These are phyloP conservation scores for Drosophila multiciliata DNA, from an alignment of 2,888 invertebrate genomes.

Conservation along the genomic window DNA sequence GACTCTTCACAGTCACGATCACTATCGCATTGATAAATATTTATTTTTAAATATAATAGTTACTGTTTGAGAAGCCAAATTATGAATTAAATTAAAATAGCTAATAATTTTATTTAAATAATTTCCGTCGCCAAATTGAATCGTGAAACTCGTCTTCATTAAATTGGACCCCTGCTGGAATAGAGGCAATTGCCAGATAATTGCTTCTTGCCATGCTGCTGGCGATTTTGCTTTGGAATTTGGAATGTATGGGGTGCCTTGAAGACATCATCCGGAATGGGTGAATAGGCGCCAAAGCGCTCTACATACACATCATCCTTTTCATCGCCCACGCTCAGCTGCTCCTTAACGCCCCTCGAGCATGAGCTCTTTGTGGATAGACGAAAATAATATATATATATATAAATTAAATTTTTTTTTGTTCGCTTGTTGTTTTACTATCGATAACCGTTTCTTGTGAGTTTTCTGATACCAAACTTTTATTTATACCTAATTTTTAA, in stretches of 20 bases:
- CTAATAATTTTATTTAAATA: no score
- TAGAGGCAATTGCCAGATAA: conserved; percentile 5
- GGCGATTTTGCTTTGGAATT: conserved; percentile 26
- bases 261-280: conserved; percentile 74
- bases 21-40: no score
- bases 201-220: conserved; percentile 32
- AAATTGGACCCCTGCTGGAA: conserved; percentile 39
- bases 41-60: no score
- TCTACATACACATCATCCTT: conserved; percentile 82
- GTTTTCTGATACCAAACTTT: no score
- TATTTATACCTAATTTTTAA: no score
- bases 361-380: conserved; percentile 50
- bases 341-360: conserved; percentile 77
- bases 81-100: no score
- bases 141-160: conserved; percentile 68
- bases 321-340: conserved; percentile 75
- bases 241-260: conserved; percentile 62
- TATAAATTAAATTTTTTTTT: no score
- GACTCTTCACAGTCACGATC: no score
- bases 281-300: conserved; percentile 68
- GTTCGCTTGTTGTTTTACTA: no score
- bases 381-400: background rate
- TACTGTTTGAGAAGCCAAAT: no score
- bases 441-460: no score
- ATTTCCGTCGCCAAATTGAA: background rate